Evolutionary conservation across 30 jellyfish, hydroid and myxozoan species (phyloP).

Genomic region (Chrysaora quinquecirrha): DNA sequence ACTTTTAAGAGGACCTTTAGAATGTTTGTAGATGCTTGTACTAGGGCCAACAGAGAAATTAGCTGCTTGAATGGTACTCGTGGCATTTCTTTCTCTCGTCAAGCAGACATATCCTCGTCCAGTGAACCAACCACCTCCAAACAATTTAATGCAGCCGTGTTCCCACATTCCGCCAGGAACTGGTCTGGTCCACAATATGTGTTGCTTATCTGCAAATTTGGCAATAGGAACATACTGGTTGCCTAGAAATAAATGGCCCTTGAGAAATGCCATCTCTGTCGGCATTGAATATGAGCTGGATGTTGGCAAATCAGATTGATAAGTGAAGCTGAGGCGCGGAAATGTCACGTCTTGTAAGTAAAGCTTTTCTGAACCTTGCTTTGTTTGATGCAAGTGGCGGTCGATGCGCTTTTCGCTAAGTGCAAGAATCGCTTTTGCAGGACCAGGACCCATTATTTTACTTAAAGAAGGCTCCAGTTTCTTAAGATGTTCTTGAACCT

Average conservation of each 20-base stretch:
- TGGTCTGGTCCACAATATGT: not conserved
- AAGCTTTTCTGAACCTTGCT: not conserved
- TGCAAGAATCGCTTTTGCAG: not conserved
- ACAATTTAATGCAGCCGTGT: not conserved
- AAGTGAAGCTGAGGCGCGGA: not conserved
- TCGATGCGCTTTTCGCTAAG: not conserved
- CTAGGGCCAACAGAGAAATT: not conserved
- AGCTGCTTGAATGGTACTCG: not conserved
- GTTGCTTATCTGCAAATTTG: not conserved
- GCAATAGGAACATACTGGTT: not conserved
- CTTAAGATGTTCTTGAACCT: not conserved
- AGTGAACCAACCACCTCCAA: not conserved
- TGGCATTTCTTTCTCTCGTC: not conserved
- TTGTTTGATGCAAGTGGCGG: not conserved
- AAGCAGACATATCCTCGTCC: not conserved
- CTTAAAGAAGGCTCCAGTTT: not conserved
- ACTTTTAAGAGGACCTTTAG: too few relatives aligned
- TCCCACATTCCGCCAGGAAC: not conserved
- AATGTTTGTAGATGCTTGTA: not conserved
- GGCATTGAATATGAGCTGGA: not conserved
- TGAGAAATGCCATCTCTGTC: not conserved
- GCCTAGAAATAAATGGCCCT: not conserved
- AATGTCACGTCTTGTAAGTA: not conserved
- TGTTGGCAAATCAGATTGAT: not conserved
- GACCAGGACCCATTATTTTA: not conserved